Evolutionary conservation across 1,140 invertebrate genomes (phyloP), one percentile per base, ranked within the genome.

Genomic region (Papilio aristodemus): DNA sequence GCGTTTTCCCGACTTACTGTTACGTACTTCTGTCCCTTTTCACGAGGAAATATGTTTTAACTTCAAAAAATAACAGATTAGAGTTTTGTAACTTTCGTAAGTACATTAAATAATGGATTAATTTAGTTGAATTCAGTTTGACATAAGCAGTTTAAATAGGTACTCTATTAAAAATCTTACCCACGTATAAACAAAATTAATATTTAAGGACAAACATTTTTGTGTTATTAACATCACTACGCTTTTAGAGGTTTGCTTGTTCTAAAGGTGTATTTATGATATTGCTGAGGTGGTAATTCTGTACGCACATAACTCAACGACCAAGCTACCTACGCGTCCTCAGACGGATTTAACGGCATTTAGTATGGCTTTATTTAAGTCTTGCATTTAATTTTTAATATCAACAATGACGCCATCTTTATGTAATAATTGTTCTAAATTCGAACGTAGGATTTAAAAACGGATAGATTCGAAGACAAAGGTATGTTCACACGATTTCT

Each of bases 251-350:
- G 36, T 62, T 62, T 62, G 38, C n/a, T 59, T 59, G 57, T 59
- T 41, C 39, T 41, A 8, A 41, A 59, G 57, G 5, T 39, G 36
- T 32, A 62, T 62, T 62, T 62, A 62, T 62, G 59, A 17, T 62
- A 62, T 39, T 22, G 59, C 59, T 62, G 32, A 62, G 59, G 59
- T 62, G 59, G 59, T 62, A 62, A 62, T 62, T 62, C 38, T 14
- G 17, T 62, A 38, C 14, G 17, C 59, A 62, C 32, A 62, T 62
- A 62, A 62, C 17, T 62, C 59, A 38, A 38, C 10, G 0, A 17
- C 8, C 13, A 50, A n/a, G 43, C 43, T 17, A 36, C 27, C 59
- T 39, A 37, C 59, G 59, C 36, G 14, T 37, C 57, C 17, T 4
- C 14, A 32, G 8, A 17, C 43, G 43, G 43, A 50, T 50, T 14